These are phyloP conservation scores for Homarus gammarus DNA, from an alignment of 2,888 invertebrate genomes.

Conservation along the genomic window DNA sequence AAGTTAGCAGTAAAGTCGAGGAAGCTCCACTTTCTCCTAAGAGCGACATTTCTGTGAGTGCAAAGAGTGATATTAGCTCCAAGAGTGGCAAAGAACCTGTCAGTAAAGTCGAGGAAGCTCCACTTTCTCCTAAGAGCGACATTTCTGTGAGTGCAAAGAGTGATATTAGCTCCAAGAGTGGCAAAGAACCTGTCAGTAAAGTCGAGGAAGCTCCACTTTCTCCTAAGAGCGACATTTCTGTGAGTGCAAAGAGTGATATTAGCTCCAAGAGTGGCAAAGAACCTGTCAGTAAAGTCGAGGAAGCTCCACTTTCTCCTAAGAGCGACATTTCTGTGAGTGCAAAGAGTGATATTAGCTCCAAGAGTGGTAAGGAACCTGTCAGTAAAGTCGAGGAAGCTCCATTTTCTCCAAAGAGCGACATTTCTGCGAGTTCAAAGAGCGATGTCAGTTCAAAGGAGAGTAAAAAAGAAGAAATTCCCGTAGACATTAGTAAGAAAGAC, in stretches of 20 bases:
- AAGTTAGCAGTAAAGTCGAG: neutral
- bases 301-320: conserved; percentile 9
- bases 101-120: conserved; percentile 13
- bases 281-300: neutral
- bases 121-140: conserved; percentile 48
- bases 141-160: conserved; percentile 37
- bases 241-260: conserved; percentile 25
- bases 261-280: conserved; percentile 13
- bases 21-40: conserved; percentile 18
- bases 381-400: neutral
- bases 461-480: neutral
- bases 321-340: conserved; percentile 43
- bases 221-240: conserved; percentile 41
- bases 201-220: conserved; percentile 6
- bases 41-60: conserved; percentile 37
- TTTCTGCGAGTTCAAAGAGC: conserved; percentile 37
- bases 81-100: conserved; percentile 17
- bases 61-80: conserved; percentile 39
- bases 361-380: conserved; percentile 1
- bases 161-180: conserved; percentile 13
- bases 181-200: conserved; percentile 3
- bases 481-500: neutral
- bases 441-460: neutral
- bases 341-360: conserved; percentile 13
- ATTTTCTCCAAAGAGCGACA: conserved; percentile 26